Base-by-base conservation (phyloP, 2,797 vertebrate genomes). In the Crax fasciolata region DNA sequence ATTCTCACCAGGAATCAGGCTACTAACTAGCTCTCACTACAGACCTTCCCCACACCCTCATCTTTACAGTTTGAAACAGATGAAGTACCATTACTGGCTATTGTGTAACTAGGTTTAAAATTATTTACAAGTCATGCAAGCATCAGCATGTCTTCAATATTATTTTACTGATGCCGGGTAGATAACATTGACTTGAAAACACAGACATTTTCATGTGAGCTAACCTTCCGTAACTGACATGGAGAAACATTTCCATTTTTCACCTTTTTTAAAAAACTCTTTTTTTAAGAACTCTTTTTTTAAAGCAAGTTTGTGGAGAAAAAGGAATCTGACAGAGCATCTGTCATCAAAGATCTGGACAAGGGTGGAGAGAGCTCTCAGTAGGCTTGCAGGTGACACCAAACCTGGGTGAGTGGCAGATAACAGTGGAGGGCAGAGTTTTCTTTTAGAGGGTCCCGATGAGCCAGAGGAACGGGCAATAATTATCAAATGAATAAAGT, bases 91-190 rank as follows among this genome's bases (percentile, higher is more conserved):
- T 28, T 77, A 28, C 20, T 21, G 32, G 27, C 24, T 62, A 18
- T 14, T 23, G 66, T 87, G 23, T 9, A 68, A 11, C 12, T 20
- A 20, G 10, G 17, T 59, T 83, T 89, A 67, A 85, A 93, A 67
- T 59, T 5, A 41, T 9, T 17, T 58, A 23, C 8, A 63, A 35
- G 75, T n/a, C 35, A 78, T 19, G 9, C 38, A 77, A 46, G 30
- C 30, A 75, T 49, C 7, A 59, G 41, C 63, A 28, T 15, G 44
- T 81, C 68, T 93, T 91, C 24, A 28, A 30, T 30, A 80, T 28
- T 67, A 38, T 83, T 92, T 95, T 90, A 92, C 81, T 83, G 63
- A 51, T 55, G 77, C n/a, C 54, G 85, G 76, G 30, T 44, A 77
- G 49, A 81, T 39, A 87, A 25, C 17, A 82, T 11, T 46, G 46